Evolutionary conservation across 2,113 vertebrate species (phyloP), one percentile per base, ranked within the genome.

Genomic region (Lampris incognitus): DNA sequence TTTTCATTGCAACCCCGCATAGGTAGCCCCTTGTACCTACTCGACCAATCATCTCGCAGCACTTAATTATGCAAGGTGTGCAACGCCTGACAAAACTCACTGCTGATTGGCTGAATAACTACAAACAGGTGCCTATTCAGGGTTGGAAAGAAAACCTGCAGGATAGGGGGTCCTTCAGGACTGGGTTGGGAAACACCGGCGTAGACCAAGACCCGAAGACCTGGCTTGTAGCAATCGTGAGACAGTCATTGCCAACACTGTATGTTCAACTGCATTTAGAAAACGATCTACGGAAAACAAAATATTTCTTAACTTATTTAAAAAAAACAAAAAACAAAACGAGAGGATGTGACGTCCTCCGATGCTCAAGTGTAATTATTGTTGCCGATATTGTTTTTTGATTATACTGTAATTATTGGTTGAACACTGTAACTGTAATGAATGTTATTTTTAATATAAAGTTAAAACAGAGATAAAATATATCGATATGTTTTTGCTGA

Each of bases 371-470:
- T 91, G 89, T 93, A 94, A 94, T 93, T 88, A 92, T 93, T 91
- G 86, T 79, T 84, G 79, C 86, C 62, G 50, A 83, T 48, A 60
- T 78, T 84, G 82, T 78, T 74, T 86, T 24, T 24, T 24, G 24
- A 24, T 24, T 76, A 87, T 72, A 86, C 85, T 84, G 83, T 87
- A 87, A 90, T 89, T 90, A 85, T 91, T 92, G 88, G 90, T 92
- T 90, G 90, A 92, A 82, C 86, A 89, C 87, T 91, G 88, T 92
- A 92, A 84, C 85, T 92, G 92, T 93, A 72, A 91, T 89, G 85
- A 92, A 93, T 93, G 91, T 91, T 93, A 92, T 95, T 94, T 92
- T 95, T 94, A 93, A 90, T 93, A 93, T 92, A 93, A 94, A 94
- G 90, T 91, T 82, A 88, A 90, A 59, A 85, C 93, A 94, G 69